Evolutionary conservation across 1,140 invertebrate species (phyloP).

Genomic region (Aradophagus sp.): DNA sequence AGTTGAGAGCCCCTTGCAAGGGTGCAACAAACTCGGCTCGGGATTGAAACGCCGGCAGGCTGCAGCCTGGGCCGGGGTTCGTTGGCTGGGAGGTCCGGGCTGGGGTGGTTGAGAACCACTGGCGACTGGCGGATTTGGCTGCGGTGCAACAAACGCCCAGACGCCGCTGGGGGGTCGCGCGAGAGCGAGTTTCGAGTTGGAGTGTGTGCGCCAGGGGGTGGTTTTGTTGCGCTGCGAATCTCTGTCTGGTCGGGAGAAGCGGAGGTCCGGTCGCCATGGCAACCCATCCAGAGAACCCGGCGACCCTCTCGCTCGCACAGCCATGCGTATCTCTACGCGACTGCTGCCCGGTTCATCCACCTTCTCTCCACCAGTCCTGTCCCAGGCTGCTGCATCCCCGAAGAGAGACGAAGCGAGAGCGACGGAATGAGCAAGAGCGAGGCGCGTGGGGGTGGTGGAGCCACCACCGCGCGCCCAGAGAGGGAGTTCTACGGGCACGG

Average conservation of each 20-base stretch:
- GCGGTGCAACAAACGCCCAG: constrained; percentile 72
- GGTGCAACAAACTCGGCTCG: constrained; percentile 65
- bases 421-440: constrained; percentile 23
- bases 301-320: constrained; percentile 52
- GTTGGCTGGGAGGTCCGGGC: constrained; percentile 24
- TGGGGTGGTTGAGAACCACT: constrained; percentile 64
- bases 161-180: constrained; percentile 62
- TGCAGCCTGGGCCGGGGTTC: constrained; percentile 28
- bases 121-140: constrained; percentile 63
- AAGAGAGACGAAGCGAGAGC: constrained; percentile 52
- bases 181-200: constrained; percentile 37
- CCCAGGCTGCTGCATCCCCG: constrained; percentile 66
- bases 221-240: constrained; percentile 68
- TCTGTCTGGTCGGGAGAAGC: constrained; percentile 71
- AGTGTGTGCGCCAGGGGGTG: constrained; percentile 59
- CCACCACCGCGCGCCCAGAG: too few species aligned
- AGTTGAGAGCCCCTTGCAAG: constrained; percentile 57
- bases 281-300: constrained; percentile 74
- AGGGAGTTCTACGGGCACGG: too few species aligned
- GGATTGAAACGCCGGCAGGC: constrained; percentile 61
- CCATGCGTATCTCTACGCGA: constrained; percentile 43
- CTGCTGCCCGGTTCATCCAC: constrained; percentile 72
- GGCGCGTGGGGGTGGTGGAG: constrained; percentile 45
- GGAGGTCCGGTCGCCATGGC: constrained; percentile 70
- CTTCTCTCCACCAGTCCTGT: constrained; percentile 62